Evolutionary conservation across 2,797 vertebrate genomes (phyloP).

Genomic region (Brachyrhaphis roseni): DNA sequence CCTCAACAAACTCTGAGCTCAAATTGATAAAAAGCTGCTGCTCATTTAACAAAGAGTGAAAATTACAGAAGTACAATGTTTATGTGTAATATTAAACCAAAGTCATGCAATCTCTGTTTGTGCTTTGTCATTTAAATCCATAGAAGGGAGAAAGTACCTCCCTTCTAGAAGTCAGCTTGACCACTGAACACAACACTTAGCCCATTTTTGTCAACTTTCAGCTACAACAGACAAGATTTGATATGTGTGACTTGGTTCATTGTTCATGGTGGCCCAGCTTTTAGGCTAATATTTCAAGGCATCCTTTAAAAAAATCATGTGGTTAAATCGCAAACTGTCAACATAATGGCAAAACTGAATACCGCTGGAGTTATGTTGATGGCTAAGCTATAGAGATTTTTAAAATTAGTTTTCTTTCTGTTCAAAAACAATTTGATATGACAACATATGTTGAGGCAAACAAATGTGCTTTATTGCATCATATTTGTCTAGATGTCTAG

Average conservation of each 20-base stretch:
- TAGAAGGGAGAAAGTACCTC: background rate
- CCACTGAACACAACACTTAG: background rate
- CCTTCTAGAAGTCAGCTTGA: background rate
- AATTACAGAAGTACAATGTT: background rate
- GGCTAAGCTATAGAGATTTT: background rate
- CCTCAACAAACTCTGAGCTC: background rate
- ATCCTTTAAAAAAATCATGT: background rate
- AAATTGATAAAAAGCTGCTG: background rate
- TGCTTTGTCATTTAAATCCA: background rate
- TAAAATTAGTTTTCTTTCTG: background rate
- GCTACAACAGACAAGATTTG: background rate
- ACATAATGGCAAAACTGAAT: background rate
- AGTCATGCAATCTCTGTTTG: background rate
- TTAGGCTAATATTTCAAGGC: too few species aligned
- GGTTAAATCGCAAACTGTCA: background rate
- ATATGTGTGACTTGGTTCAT: background rate
- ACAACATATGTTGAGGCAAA: background rate
- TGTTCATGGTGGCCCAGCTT: background rate
- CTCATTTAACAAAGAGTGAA: background rate
- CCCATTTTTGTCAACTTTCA: background rate
- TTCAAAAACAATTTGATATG: background rate
- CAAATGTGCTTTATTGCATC: background rate
- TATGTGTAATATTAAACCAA: background rate
- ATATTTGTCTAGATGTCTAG: background rate
- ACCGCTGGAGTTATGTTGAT: background rate